A percentile compares a stretch with the other conserved stretches of the same genome.
Conservation (phyloP, 2,888 invertebrate species). For the Drosophila birchii region DNA sequence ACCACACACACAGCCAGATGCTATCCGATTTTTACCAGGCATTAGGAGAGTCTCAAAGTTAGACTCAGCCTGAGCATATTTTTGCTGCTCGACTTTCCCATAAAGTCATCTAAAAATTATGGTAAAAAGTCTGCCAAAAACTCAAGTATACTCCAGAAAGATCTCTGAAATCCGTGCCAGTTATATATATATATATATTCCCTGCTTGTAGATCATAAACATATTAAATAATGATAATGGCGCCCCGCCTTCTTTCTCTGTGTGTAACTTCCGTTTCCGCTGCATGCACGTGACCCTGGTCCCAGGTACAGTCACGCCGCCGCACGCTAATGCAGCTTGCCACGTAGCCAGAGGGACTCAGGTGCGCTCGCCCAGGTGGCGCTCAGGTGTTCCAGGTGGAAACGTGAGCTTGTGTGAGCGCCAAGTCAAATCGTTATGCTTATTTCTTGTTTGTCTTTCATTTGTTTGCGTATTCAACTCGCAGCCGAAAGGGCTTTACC, state of each 20-base stretch:
- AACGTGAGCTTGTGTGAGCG: constrained; percentile 33
- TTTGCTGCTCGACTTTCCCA: neutral
- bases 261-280: constrained; percentile 8
- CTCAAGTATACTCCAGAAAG: neutral
- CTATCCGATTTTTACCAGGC: neutral
- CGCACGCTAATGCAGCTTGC: constrained; percentile 34
- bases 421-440: constrained; percentile 68
- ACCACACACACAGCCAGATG: neutral
- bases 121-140: neutral
- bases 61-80: neutral
- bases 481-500: constrained; percentile 15
- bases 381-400: constrained; percentile 22
- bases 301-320: constrained; percentile 31
- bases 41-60: neutral
- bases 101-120: neutral
- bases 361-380: constrained; percentile 2
- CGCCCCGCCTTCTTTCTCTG: neutral
- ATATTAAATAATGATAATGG: constrained; percentile 11
- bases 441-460: constrained; percentile 56
- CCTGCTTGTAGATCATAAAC: constrained; percentile 2
- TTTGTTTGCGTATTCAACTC: constrained; percentile 32
- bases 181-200: neutral
- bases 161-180: neutral
- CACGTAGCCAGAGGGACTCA: neutral
- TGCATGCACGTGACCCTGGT: constrained; percentile 57